Evolutionary conservation across 2,113 vertebrate species (phyloP).

Genomic region (Charadrius vociferus): DNA sequence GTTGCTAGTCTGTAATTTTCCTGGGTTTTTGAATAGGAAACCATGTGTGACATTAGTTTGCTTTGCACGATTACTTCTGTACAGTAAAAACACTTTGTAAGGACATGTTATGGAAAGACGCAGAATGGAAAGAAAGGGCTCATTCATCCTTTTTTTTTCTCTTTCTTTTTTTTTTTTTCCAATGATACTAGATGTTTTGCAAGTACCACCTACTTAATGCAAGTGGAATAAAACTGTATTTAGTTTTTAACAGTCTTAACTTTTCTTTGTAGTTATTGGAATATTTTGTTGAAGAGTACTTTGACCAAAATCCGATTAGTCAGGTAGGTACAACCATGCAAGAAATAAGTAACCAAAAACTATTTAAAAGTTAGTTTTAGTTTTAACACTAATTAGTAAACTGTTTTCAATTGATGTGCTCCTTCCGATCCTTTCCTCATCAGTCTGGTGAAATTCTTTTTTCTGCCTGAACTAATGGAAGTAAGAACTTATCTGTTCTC

Average conservation of each 20-base stretch:
- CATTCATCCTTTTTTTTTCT: not conserved
- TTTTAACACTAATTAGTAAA: not conserved
- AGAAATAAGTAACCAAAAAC: not conserved
- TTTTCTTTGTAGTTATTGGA: constrained; percentile 85
- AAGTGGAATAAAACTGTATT: not conserved
- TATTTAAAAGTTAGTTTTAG: not conserved
- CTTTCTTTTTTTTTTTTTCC: not conserved
- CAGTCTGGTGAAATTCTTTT: not conserved
- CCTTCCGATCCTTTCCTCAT: not conserved
- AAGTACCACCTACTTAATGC: not conserved
- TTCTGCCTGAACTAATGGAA: not conserved
- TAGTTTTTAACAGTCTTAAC: not conserved
- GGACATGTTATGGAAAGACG: not conserved
- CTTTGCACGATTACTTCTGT: not conserved
- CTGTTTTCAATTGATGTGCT: not conserved
- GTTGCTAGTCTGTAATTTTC: not conserved
- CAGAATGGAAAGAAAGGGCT: not conserved
- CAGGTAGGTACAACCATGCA: constrained; percentile 80
- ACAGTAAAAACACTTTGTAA: not conserved
- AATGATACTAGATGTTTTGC: not conserved
- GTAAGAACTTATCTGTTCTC: not conserved
- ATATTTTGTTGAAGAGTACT: constrained; percentile 94
- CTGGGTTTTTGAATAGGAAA: not conserved
- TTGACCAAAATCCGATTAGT: constrained; percentile 98
- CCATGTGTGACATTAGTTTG: not conserved